Evolutionary conservation across 2,797 vertebrate genomes (phyloP).

Genomic region (Acipenser transmontanus): DNA sequence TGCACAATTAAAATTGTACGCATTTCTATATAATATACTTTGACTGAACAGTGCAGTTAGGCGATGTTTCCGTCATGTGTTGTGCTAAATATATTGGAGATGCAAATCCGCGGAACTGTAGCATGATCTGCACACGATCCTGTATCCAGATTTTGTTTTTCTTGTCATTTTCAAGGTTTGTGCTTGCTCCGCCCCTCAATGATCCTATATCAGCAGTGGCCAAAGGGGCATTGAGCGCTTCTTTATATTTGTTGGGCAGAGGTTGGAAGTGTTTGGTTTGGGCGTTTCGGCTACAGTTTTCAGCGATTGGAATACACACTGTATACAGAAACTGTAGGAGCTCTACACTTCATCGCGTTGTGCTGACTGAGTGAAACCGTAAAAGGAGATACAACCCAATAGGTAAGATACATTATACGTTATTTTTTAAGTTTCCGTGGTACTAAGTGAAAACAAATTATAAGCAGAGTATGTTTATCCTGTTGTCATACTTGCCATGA

Average conservation of each 20-base stretch:
- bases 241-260: slow-evolving; percentile 22
- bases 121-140: slow-evolving; percentile 29
- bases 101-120: slow-evolving; percentile 18
- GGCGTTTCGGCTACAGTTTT: slow-evolving; percentile 15
- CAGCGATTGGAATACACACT: slow-evolving; percentile 26
- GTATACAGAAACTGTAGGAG: slow-evolving; percentile 18
- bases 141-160: slow-evolving; percentile 48
- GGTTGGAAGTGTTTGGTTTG: slow-evolving; percentile 11
- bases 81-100: slow-evolving; percentile 20
- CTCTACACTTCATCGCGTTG: slow-evolving; percentile 13
- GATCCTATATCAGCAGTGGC: slow-evolving; percentile 73
- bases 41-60: no score
- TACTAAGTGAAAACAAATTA: no score
- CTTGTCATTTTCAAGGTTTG: slow-evolving; percentile 25
- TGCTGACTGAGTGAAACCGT: slow-evolving; percentile 16
- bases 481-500: no score
- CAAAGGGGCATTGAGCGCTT: slow-evolving; percentile 41
- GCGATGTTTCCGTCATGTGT: background rate
- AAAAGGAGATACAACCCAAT: slow-evolving; percentile 18
- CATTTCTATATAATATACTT: no score
- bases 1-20: no score
- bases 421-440: no score
- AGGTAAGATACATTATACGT: slow-evolving; percentile 23
- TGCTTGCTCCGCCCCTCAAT: slow-evolving; percentile 65
- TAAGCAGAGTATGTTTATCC: no score